Base-by-base conservation (phyloP, 2,888 invertebrate genomes). In the Sinhomidia bicolor region DNA sequence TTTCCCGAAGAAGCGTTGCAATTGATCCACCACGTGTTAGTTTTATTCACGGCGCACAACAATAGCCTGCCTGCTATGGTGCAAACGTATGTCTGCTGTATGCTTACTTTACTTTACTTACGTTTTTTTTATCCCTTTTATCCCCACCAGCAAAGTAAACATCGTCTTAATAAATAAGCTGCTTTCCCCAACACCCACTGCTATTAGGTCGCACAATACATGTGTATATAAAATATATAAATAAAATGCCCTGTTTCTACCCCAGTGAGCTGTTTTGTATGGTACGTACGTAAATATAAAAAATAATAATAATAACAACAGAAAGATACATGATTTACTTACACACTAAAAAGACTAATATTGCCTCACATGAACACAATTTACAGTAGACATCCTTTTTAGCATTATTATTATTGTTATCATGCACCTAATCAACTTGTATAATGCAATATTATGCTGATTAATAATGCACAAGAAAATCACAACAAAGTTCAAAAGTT, bases 1-100 rank as follows among this genome's bases (percentile, higher is more conserved):
- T 32, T 44, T 26, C 47, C 7, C 26, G 23, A 47, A 74, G 44
- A 74, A 74, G 20, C 82, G 23, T 71, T 83, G 71, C 54, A 68
- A 83, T 68, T 71, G 51, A 83, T 83, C n/a, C n/a, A n/a, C 82
- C 65, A 71, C 51, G 71, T 57, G 68, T 20, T 80, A 0, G 20
- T n/a, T 14, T 32, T 57, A 54, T 57, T 29, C 57, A 17, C 60
- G 10, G 29, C 65, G 74, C 44, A 74, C 23, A 51, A 54, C 32
- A 78, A 78, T 51, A 29, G 32, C 32, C 14, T 20, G 14, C 6
- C 2, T 29, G 10, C 12, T 14, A 29, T 23, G 17, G 29, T 20
- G 23, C 12, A 10, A 26, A 26, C n/a, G 14, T 51, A 26, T 7
- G 36, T 51, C 6, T 26, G 9, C 74, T 36, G 23, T 26, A 74